Percentiles rank a stretch among this genome's conserved stretches.
Evolutionary conservation across 2,797 vertebrate species (phyloP).

Genomic region (Sarcoramphus papa): DNA sequence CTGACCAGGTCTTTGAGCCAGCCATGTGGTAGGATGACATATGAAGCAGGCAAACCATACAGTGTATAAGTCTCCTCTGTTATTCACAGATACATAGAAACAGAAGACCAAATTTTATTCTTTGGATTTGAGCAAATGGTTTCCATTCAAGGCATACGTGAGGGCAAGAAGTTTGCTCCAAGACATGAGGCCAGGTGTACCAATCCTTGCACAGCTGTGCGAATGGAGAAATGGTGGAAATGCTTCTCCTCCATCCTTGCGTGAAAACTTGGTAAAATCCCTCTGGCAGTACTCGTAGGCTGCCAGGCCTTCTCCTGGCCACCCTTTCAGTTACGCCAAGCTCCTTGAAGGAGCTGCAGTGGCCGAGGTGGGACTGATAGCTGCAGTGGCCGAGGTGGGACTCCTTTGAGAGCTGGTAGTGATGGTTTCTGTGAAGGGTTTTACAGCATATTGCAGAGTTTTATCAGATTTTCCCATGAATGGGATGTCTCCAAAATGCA

Average conservation of each 20-base stretch:
- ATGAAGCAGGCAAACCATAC: background rate
- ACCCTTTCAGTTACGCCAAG: background rate
- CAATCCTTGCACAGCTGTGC: background rate
- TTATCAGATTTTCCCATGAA: background rate
- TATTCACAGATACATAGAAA: background rate
- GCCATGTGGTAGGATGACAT: background rate
- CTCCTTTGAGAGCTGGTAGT: background rate
- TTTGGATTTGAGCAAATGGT: background rate
- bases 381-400: background rate
- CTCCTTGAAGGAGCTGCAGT: background rate
- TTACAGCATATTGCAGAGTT: background rate
- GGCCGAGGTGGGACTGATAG: background rate
- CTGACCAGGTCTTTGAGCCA: background rate
- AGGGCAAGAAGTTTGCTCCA: background rate
- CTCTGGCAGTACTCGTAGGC: fast-evolving
- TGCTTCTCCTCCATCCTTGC: background rate
- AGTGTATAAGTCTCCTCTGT: background rate
- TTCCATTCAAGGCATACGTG: background rate
- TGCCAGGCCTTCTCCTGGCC: background rate
- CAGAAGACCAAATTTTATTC: background rate
- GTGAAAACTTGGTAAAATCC: background rate
- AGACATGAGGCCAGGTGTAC: background rate
- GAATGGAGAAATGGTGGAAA: background rate
- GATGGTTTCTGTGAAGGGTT: background rate
- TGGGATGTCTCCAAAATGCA: background rate